Percentiles rank a stretch among this genome's conserved stretches.
phyloP scores from a whole-genome alignment of 2,797 vertebrate species.

The Enteromius anoplus region DNA sequence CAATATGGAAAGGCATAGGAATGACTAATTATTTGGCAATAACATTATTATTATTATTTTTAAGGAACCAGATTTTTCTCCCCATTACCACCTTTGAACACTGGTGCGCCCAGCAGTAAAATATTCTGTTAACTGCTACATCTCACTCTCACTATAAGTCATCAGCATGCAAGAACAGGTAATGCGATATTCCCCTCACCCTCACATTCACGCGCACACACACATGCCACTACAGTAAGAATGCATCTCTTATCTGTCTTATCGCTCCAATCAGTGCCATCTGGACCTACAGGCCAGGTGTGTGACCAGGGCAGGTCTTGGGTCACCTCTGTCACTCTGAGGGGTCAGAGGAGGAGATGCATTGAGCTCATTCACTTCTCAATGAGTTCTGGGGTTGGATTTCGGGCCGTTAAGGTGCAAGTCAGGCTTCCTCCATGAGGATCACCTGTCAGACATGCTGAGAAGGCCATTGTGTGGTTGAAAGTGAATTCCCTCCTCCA shows the following conservation, averaged over 20 bases:
- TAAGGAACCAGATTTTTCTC: neutral
- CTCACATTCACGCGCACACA: constrained; percentile 26
- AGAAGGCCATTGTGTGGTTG: constrained; percentile 49
- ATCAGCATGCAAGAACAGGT: constrained; percentile 23
- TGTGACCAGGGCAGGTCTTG: constrained; percentile 58
- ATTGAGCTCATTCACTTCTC: constrained; percentile 28
- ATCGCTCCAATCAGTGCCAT: constrained; percentile 49
- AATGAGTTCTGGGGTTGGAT: constrained; percentile 39
- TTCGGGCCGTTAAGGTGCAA: constrained; percentile 42
- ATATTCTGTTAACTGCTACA: constrained; percentile 31
- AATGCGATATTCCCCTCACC: constrained; percentile 35
- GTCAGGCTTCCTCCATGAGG: constrained; percentile 37
- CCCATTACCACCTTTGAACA: neutral
- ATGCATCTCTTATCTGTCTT: constrained; percentile 50
- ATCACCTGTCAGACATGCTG: constrained; percentile 37
- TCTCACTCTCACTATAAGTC: constrained; percentile 24
- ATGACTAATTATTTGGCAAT: neutral
- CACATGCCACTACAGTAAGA: constrained; percentile 53
- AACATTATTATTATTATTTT: neutral
- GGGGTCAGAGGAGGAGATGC: constrained; percentile 53
- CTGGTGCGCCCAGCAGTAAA: neutral
- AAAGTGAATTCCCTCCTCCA: constrained; percentile 26
- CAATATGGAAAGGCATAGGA: neutral
- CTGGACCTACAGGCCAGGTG: constrained; percentile 57
- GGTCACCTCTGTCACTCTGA: constrained; percentile 54